Percentiles rank a stretch among this genome's conserved stretches.
Evolutionary conservation across 2,113 vertebrate genomes (phyloP).

Genomic region (Takifugu flavidus): DNA sequence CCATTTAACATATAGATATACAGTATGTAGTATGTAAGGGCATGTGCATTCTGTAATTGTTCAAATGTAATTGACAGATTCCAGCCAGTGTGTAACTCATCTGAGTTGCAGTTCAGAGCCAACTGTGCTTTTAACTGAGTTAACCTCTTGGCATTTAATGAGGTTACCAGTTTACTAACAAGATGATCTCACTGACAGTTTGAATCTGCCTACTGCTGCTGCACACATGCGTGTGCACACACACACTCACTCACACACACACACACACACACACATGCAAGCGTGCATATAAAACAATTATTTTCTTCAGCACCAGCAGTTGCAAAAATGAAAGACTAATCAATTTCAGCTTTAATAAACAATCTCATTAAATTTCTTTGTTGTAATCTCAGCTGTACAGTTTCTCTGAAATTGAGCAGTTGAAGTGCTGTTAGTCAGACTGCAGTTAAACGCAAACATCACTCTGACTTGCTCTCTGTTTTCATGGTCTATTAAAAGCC

Average conservation of each 20-base stretch:
- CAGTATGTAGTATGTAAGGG: not conserved
- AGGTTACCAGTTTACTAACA: constrained; percentile 48
- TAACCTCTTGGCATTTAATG: constrained; percentile 43
- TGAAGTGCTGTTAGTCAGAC: constrained; percentile 2
- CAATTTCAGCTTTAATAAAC: constrained; percentile 2
- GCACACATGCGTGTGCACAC: not conserved
- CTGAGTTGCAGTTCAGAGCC: constrained; percentile 37
- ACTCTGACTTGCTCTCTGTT: constrained; percentile 24
- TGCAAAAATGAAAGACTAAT: constrained; percentile 7
- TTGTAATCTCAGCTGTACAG: constrained; percentile 15
- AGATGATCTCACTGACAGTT: constrained; percentile 42
- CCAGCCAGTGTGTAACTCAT: constrained; percentile 21
- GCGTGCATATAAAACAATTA: not conserved
- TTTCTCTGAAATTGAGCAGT: constrained; percentile 11
- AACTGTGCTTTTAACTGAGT: constrained; percentile 35
- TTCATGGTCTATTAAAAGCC: constrained; percentile 30
- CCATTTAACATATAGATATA: too few species aligned
- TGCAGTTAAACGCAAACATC: constrained; percentile 19
- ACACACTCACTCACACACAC: not conserved
- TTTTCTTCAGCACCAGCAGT: not conserved
- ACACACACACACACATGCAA: not conserved
- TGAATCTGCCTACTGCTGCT: constrained; percentile 6
- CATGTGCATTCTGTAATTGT: not conserved
- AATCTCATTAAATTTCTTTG: constrained; percentile 5
- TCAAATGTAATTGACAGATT: constrained; percentile 24